Percentiles rank a stretch among this genome's conserved stretches.
Evolutionary conservation across 2,113 vertebrate genomes (phyloP).

Genomic region (Kryptolebias marmoratus): DNA sequence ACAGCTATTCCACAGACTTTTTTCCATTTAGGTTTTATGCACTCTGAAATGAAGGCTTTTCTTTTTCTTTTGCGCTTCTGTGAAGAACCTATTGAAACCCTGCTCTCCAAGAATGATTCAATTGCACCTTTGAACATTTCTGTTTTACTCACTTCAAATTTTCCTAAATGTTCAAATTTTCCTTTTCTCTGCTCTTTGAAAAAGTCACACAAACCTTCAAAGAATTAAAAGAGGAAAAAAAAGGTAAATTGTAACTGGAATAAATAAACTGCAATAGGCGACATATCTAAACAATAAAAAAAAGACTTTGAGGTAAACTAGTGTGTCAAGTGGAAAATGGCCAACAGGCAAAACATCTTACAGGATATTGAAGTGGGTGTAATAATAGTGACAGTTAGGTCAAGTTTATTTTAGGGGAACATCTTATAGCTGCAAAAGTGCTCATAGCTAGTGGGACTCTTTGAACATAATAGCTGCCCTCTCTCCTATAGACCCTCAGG

Average conservation of each 20-base stretch:
- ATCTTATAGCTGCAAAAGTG: constrained; percentile 21
- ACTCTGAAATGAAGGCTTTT: constrained; percentile 67
- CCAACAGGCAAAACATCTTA: too few relatives aligned
- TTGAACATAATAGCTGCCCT: constrained; percentile 19
- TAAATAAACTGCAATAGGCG: background rate
- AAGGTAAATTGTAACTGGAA: background rate
- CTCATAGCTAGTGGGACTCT: constrained; percentile 9
- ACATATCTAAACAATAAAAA: background rate
- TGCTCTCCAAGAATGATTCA: constrained; percentile 62
- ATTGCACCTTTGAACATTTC: constrained; percentile 53
- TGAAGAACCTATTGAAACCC: constrained; percentile 72
- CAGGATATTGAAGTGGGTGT: background rate
- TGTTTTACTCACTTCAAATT: constrained; percentile 23
- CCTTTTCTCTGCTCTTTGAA: background rate
- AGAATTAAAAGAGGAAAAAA: too few relatives aligned
- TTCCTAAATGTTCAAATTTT: constrained; percentile 16
- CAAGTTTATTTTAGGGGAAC: constrained; percentile 2
- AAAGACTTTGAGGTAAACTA: background rate
- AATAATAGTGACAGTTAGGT: constrained; percentile 12
- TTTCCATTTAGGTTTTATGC: constrained; percentile 69
- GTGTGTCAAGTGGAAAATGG: background rate
- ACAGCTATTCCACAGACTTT: constrained; percentile 70
- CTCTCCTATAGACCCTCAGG: constrained; percentile 35
- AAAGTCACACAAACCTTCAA: background rate
- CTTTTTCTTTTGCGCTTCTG: constrained; percentile 57